Evolutionary conservation across 2,797 vertebrate genomes (phyloP), one percentile per base, ranked within the genome.

Genomic region (Fundulus diaphanus): DNA sequence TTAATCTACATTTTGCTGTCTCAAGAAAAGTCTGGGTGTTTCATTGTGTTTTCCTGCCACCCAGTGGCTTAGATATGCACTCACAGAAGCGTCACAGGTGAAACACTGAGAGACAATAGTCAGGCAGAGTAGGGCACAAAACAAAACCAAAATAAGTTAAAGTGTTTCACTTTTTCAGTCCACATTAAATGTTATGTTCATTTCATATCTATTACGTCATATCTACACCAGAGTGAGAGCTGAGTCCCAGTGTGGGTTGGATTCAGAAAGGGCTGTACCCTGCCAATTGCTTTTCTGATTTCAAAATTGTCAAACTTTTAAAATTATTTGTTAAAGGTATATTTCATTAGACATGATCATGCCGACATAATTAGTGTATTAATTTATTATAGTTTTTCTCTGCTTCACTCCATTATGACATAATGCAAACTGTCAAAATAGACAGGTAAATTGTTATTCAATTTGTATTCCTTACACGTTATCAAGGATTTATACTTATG

Each of bases 41-140:
- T 11, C 16, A 24, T 77, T 79, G 74, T 81, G 74, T 89, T 82
- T 76, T 82, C 29, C 86, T 92, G 92, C 89, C 95, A 91, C 68
- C 94, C 68, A 80, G 92, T 93, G 95, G 93, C 35, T 27, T 42
- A 27, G 0, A 77, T 35, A 74, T 79, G 85, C 20, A 72, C 12
- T n/a, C 82, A 73, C 77, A 74, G 44, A 42, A 27, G 7, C 35
- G 9, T 63, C 13, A 4, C 27, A 20, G 16, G 18, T 46, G 29
- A 11, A 48, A 48, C 22, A 9, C 31, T 59, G 11, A 65, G 44
- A 65, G 24, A 65, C 15, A 48, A 1, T 3, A n/a, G 16, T 24
- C 35, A 52, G 7, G 6, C 29, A 61, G 13, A 4, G 20, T 29
- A 63, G 5, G 35, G 27, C 4, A 48, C 40, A 48, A 68, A 46